Evolutionary conservation across 2,113 vertebrate genomes (phyloP), one percentile per base, ranked within the genome.

Genomic region (Siphamia tubifer): DNA sequence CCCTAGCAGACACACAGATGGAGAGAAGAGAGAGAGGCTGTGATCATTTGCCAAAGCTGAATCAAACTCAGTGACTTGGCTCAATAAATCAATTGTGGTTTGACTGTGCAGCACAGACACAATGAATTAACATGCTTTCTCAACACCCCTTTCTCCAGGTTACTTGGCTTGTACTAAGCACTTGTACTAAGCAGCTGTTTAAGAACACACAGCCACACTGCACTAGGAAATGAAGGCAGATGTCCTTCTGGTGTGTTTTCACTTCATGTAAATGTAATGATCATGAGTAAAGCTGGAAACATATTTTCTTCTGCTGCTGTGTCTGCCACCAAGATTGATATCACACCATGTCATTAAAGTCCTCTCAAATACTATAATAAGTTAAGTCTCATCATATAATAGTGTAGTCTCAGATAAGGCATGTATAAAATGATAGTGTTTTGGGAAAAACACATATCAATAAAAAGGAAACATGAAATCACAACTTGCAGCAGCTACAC

Each of bases 21-120:
- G 51, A 56, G 27, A 43, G 5, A 35, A 35, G 24, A 31, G 8
- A 74, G 44, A 28, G 32, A 81, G 71, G 31, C 30, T 21, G 20
- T 47, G 63, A 38, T 47, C 2, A 0, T 43, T 53, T 66, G 71
- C 64, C 72, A 84, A 40, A 66, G 25, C 52, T 56, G 24, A 77
- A 52, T 68, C 69, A 68, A 79, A 74, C 72, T 70, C 43, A 45
- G 19, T 60, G 48, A 65, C 63, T 53, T 1, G 1, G 61, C 27
- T 66, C 54, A 47, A 56, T 76, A 84, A 81, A 83, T 81, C 65
- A 65, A 70, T 79, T 6, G 2, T 17, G 15, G n/a, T 77, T 63
- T 54, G 17, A 43, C 23, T 23, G 21, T 36, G 21, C 24, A 32
- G 49, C 16, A 17, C n/a, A n/a, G n/a, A n/a, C n/a, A n/a, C 36